A percentile compares a stretch with the other conserved stretches of the same genome.
Conservation (phyloP, 2,797 vertebrate genomes). For the Microctenopoma stevenorrisi region DNA sequence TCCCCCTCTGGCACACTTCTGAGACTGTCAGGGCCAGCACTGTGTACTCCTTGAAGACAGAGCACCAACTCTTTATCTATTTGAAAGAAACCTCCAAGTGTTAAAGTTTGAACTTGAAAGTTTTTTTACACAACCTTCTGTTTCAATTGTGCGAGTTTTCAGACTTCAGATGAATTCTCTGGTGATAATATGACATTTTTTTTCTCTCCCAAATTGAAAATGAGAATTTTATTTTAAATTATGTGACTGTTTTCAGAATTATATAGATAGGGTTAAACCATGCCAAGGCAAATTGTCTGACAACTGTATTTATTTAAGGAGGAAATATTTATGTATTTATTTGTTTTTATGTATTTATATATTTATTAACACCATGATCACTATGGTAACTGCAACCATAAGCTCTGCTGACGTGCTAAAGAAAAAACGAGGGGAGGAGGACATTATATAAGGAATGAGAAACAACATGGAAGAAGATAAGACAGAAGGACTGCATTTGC, state of each 20-base stretch:
- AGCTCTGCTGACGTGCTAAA: conserved; percentile 48
- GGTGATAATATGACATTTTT: conserved; percentile 6
- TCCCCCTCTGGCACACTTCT: conserved; percentile 47
- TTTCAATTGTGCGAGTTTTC: conserved; percentile 32
- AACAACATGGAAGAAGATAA: conserved; percentile 29
- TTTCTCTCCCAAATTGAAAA: conserved; percentile 18
- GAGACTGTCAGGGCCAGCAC: conserved; percentile 55
- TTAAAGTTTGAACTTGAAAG: conserved; percentile 45
- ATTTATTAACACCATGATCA: conserved; percentile 60
- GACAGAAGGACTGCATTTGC: conserved; percentile 15
- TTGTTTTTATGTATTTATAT: conserved; percentile 85
- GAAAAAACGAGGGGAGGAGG: conserved; percentile 23
- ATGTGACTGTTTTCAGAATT: conserved; percentile 22
- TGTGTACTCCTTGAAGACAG: conserved; percentile 59
- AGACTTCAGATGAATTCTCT: conserved; percentile 19
- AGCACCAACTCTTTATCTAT: conserved; percentile 55
- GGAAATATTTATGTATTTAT: conserved; percentile 86
- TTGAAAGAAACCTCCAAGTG: conserved; percentile 45
- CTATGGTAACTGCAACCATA: conserved; percentile 35
- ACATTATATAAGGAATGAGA: conserved; percentile 17
- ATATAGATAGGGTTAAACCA: conserved; percentile 37
- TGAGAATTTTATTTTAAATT: conserved; percentile 31
- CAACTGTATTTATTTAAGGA: conserved; percentile 78
- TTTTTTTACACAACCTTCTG: conserved; percentile 21
- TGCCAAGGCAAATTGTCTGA: conserved; percentile 63